These are phyloP conservation scores for Pampus argenteus DNA, from an alignment of 2,797 vertebrate species.

Conservation along the genomic window DNA sequence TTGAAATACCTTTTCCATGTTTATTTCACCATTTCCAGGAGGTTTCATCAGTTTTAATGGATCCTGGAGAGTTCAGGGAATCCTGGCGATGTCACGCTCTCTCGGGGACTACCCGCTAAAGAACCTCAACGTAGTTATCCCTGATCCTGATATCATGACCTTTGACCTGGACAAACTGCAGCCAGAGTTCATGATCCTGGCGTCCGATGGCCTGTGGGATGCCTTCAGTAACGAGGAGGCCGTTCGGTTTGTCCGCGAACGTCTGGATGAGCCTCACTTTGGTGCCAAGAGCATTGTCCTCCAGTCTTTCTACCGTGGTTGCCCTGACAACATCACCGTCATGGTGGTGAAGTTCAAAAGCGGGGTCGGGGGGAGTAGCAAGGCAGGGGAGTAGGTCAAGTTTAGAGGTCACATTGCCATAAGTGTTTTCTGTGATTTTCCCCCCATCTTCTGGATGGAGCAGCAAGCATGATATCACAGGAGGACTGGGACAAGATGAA, in stretches of 20 bases:
- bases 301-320: constrained; percentile 97
- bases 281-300: constrained; percentile 98
- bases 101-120: constrained; percentile 98
- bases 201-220: constrained; percentile 97
- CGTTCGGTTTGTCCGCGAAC: constrained; percentile 95
- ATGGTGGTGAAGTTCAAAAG: constrained; percentile 99
- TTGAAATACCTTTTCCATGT: neutral
- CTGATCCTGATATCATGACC: constrained; percentile 95
- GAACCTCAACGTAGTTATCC: constrained; percentile 97
- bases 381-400: constrained; percentile 59
- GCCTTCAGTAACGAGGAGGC: constrained; percentile 99
- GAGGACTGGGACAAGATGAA: constrained; percentile 19
- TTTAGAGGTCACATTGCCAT: constrained; percentile 33
- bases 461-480: constrained; percentile 4
- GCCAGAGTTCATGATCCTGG: constrained; percentile 99
- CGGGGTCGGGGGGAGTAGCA: constrained; percentile 85
- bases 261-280: constrained; percentile 97
- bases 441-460: constrained; percentile 31
- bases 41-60: constrained; percentile 99
- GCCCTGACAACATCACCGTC: constrained; percentile 98
- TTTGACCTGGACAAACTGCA: constrained; percentile 99
- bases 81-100: constrained; percentile 98
- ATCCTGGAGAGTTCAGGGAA: constrained; percentile 98
- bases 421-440: constrained; percentile 32
- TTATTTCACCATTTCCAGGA: constrained; percentile 78